Evolutionary conservation across 2,113 vertebrate genomes (phyloP).

Genomic region (Onychostoma macrolepis): DNA sequence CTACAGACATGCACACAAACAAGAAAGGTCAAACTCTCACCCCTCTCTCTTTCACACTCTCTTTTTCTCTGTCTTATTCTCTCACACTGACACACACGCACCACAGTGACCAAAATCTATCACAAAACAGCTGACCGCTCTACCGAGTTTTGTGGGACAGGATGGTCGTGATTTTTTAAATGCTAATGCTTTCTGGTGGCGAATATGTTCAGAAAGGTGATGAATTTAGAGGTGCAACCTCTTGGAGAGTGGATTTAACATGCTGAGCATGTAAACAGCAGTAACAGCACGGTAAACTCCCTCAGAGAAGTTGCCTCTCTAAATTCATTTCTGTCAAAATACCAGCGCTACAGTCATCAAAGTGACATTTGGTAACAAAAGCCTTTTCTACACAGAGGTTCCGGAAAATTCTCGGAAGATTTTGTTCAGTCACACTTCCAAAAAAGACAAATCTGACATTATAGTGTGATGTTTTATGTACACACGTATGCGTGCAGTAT

Average conservation of each 20-base stretch:
- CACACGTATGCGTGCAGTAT: background rate
- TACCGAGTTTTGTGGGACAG: background rate
- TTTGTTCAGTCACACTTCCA: background rate
- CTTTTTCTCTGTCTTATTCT: background rate
- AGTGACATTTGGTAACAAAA: background rate
- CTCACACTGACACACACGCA: background rate
- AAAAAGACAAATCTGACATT: background rate
- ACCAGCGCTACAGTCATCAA: background rate
- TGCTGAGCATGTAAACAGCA: background rate
- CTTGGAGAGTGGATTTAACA: background rate
- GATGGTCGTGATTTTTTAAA: background rate
- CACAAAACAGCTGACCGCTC: background rate
- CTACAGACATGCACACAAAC: conserved; percentile 35
- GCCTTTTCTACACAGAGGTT: background rate
- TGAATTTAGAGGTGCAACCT: background rate
- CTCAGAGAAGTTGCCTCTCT: background rate
- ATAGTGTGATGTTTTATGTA: background rate
- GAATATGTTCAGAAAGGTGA: no score
- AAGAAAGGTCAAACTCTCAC: conserved; percentile 39
- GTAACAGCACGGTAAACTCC: background rate
- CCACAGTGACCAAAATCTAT: background rate
- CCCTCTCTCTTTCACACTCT: background rate
- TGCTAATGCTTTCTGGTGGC: background rate
- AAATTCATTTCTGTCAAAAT: conserved; percentile 4
- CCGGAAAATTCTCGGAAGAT: background rate